phyloP scores from a whole-genome alignment of 2,113 vertebrate genomes.

The Pterocles burchelli region DNA sequence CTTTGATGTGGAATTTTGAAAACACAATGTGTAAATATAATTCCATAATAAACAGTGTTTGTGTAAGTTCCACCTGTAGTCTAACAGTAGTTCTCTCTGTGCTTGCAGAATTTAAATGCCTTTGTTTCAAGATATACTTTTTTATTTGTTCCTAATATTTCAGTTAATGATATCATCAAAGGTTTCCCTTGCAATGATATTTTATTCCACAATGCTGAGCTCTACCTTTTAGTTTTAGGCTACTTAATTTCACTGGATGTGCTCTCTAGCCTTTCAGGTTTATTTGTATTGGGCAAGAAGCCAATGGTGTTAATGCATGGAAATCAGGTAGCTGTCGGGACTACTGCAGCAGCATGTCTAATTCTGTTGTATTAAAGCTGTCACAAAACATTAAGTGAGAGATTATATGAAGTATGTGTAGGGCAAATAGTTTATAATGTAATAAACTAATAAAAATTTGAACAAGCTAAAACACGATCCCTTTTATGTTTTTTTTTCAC shows the following conservation, averaged over 20 bases:
- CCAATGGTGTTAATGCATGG: constrained; percentile 56
- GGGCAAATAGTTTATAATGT: constrained; percentile 67
- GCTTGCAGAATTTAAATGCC: neutral
- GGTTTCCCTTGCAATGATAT: neutral
- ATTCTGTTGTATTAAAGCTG: constrained; percentile 75
- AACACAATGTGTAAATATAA: neutral
- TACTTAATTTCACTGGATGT: constrained; percentile 47
- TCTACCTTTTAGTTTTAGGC: constrained; percentile 21
- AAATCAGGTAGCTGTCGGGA: constrained; percentile 72
- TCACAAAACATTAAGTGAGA: constrained; percentile 74
- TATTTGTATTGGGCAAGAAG: constrained; percentile 65
- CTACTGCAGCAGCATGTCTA: constrained; percentile 69
- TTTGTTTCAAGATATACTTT: neutral
- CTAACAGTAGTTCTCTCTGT: neutral
- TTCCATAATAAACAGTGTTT: neutral
- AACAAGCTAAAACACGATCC: constrained; percentile 50
- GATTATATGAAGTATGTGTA: constrained; percentile 71
- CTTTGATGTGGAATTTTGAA: neutral
- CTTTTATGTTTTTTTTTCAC: neutral
- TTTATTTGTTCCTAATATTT: neutral
- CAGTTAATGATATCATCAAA: neutral
- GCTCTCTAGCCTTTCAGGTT: constrained; percentile 50
- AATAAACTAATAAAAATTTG: constrained; percentile 64
- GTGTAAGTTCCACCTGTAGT: neutral
- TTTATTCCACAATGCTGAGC: neutral